phyloP scores from a whole-genome alignment of 2,113 vertebrate genomes.

The Octodon degus region DNA sequence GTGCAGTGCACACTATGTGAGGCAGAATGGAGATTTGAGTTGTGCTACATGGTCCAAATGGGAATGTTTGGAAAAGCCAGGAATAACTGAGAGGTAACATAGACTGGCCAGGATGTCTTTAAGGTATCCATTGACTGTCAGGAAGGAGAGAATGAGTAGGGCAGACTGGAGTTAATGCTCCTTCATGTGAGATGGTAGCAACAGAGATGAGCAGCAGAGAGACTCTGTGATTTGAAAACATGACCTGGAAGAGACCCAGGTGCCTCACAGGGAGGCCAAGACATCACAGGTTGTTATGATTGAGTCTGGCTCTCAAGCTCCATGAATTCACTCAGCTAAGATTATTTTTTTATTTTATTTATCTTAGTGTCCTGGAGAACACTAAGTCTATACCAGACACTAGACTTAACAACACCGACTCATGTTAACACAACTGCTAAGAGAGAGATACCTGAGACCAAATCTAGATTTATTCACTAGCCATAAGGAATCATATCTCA shows the following conservation, averaged over 20 bases:
- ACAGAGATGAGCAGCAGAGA: background rate
- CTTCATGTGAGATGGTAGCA: accelerated
- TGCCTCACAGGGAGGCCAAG: background rate
- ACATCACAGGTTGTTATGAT: background rate
- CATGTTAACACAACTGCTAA: background rate
- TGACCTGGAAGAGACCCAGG: background rate
- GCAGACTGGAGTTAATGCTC: no score
- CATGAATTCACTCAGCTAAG: background rate
- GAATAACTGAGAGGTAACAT: background rate
- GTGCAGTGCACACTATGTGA: background rate
- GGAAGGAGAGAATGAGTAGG: background rate
- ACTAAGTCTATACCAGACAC: background rate
- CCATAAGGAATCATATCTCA: background rate
- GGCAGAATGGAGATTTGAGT: background rate
- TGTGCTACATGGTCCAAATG: background rate
- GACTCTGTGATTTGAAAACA: background rate
- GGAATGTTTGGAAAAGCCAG: background rate
- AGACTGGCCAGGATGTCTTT: background rate
- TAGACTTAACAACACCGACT: background rate
- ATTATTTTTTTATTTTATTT: background rate
- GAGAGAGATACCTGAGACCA: background rate
- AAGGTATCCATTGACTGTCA: background rate
- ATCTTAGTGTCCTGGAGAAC: background rate
- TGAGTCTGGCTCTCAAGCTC: background rate
- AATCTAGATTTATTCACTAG: background rate